Evolutionary conservation across 2,888 invertebrate genomes (phyloP).

Genomic region (Diaprepes abbreviatus): DNA sequence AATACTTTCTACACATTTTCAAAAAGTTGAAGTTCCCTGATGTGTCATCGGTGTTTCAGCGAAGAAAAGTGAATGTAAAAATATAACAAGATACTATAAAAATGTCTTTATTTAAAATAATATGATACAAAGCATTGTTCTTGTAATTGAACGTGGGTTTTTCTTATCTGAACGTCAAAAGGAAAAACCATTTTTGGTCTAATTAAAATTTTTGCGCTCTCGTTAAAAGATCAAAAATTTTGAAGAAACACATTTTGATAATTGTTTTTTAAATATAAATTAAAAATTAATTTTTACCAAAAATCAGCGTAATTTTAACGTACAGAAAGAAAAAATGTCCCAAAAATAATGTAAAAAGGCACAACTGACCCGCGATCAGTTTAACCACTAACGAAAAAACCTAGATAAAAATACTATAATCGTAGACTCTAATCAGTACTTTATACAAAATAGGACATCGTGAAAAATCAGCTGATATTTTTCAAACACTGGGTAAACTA

Average conservation of each 20-base stretch:
- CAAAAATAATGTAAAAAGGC: conserved; percentile 50
- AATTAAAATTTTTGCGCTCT: too few relatives aligned
- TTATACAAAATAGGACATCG: conserved; percentile 62
- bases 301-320: not conserved
- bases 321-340: conserved; percentile 26
- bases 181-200: too few relatives aligned
- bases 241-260: too few relatives aligned
- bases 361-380: conserved; percentile 12
- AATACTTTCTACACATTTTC: too few relatives aligned
- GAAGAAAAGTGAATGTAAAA: not conserved
- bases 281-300: conserved; percentile 24
- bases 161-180: not conserved
- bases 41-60: too few relatives aligned
- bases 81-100: conserved; percentile 34
- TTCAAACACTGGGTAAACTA: too few relatives aligned
- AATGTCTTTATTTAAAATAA: conserved; percentile 56
- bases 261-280: too few relatives aligned
- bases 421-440: conserved; percentile 64
- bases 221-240: too few relatives aligned
- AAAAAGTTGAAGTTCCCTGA: too few relatives aligned
- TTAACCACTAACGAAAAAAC: conserved; percentile 33
- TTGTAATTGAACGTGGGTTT: conserved; percentile 27
- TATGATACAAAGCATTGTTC: conserved; percentile 62
- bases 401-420: conserved; percentile 38
- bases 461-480: conserved; percentile 39